Percentiles rank a stretch among this genome's conserved stretches.
Conservation (phyloP, 2,888 invertebrate genomes). For the Agonopterix arenella region DNA sequence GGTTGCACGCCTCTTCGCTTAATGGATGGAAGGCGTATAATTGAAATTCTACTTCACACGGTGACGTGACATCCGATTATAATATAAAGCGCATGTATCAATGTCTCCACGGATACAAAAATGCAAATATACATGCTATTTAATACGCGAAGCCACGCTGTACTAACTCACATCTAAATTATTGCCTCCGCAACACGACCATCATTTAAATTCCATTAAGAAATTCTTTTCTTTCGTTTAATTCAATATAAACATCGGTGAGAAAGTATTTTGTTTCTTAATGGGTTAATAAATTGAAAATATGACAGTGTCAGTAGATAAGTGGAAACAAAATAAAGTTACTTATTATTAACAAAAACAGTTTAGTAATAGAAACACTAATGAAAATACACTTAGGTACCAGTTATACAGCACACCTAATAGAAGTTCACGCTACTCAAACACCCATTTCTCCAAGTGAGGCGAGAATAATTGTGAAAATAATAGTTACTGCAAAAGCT, state of each 20-base stretch:
- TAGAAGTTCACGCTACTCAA: slow-evolving; percentile 35
- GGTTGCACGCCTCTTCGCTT: slow-evolving; percentile 13
- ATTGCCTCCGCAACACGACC: slow-evolving; percentile 39
- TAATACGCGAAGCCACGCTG: slow-evolving; percentile 1
- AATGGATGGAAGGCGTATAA: slow-evolving; percentile 25
- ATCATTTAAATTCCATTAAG: slow-evolving; percentile 32
- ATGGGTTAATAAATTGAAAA: slow-evolving; percentile 10
- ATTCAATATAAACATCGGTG: slow-evolving; percentile 1
- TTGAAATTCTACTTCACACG: slow-evolving; percentile 33
- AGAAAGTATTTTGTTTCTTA: slow-evolving; percentile 5
- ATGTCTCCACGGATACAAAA: slow-evolving; percentile 34
- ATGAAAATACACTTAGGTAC: too few species aligned
- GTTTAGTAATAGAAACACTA: too few species aligned
- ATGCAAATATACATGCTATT: slow-evolving; percentile 35
- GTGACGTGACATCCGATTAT: slow-evolving; percentile 19
- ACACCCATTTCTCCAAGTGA: slow-evolving; percentile 26
- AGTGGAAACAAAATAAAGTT: too few species aligned
- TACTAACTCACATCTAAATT: slow-evolving; percentile 33
- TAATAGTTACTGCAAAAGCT: slow-evolving; percentile 26
- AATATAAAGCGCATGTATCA: slow-evolving; percentile 26
- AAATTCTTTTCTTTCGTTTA: slow-evolving; percentile 14
- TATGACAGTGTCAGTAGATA: background rate
- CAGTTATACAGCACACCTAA: too few species aligned
- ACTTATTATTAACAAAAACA: too few species aligned
- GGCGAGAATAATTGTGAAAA: slow-evolving; percentile 31